These are phyloP conservation scores for Tetragonisca angustula DNA, from an alignment of 2,888 invertebrate genomes.

Conservation along the genomic window DNA sequence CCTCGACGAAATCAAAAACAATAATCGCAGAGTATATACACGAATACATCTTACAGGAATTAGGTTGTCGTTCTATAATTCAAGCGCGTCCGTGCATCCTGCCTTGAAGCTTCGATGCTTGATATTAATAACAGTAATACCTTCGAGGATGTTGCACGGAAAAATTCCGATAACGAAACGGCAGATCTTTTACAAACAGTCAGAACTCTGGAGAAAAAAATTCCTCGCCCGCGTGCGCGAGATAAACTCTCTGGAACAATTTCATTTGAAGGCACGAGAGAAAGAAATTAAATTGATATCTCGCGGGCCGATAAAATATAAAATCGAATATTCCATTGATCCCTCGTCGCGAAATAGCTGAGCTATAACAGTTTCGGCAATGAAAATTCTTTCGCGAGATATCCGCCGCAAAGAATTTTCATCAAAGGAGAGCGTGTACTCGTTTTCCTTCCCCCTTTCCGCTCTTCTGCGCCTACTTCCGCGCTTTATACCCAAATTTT, in stretches of 20 bases:
- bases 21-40: not conserved
- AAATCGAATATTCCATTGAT: not conserved
- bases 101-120: not conserved
- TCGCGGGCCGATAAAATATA: not conserved
- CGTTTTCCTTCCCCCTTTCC: not conserved
- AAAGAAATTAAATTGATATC: slow-evolving; percentile 3
- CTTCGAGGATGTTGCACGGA: not conserved
- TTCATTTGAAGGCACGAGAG: not conserved
- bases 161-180: not conserved
- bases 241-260: not conserved
- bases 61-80: slow-evolving; percentile 2
- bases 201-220: not conserved
- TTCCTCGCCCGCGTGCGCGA: not conserved
- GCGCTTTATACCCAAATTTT: slow-evolving; percentile 15
- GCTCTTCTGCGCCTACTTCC: not conserved
- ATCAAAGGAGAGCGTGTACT: not conserved
- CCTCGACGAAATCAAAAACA: not conserved
- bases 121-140: not conserved
- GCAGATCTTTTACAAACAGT: not conserved
- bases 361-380: not conserved
- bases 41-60: not conserved
- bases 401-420: not conserved
- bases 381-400: slow-evolving; percentile 30
- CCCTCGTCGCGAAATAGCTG: not conserved
- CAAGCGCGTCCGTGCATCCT: not conserved